Conservation (phyloP, 37 sponge, comb jelly and placozoan species). For the Spongilla lacustris region DNA sequence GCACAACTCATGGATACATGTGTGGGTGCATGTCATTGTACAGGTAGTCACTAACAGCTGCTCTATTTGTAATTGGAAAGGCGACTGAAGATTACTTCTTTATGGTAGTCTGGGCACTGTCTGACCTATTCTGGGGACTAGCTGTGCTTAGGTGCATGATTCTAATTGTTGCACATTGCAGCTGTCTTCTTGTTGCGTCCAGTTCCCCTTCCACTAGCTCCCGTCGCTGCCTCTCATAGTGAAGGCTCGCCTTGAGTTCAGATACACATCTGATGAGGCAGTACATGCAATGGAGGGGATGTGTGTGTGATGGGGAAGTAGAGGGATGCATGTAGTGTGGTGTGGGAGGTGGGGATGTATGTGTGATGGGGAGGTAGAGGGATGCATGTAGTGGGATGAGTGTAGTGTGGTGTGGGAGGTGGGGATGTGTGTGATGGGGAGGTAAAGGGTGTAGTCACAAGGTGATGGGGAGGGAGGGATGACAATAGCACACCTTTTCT, state of each 20-base stretch:
- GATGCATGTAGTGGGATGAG: no score
- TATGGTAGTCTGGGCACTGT: not conserved
- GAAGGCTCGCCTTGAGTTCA: conserved; percentile 30
- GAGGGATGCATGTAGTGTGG: not conserved
- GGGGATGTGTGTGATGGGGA: no score
- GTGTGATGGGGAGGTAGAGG: no score
- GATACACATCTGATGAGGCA: conserved; percentile 22
- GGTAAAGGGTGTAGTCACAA: not conserved
- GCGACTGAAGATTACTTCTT: not conserved
- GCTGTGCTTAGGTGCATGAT: not conserved
- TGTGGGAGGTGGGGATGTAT: no score
- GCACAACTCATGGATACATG: no score
- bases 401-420: no score
- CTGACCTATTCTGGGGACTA: not conserved
- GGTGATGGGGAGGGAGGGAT: not conserved
- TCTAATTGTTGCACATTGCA: conserved; percentile 26
- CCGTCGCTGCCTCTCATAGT: conserved; percentile 62
- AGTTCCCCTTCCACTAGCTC: conserved; percentile 62
- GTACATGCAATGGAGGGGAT: not conserved
- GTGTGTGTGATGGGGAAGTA: not conserved
- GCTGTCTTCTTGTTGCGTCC: conserved; percentile 49
- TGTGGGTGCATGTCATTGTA: no score
- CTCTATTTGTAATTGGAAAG: no score
- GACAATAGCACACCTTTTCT: conserved; percentile 19
- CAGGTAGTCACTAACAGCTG: no score